Percentiles rank a stretch among this genome's conserved stretches.
These are phyloP conservation scores for Gymnorhina tibicen DNA, from an alignment of 2,113 vertebrate species.

Conservation along the genomic window DNA sequence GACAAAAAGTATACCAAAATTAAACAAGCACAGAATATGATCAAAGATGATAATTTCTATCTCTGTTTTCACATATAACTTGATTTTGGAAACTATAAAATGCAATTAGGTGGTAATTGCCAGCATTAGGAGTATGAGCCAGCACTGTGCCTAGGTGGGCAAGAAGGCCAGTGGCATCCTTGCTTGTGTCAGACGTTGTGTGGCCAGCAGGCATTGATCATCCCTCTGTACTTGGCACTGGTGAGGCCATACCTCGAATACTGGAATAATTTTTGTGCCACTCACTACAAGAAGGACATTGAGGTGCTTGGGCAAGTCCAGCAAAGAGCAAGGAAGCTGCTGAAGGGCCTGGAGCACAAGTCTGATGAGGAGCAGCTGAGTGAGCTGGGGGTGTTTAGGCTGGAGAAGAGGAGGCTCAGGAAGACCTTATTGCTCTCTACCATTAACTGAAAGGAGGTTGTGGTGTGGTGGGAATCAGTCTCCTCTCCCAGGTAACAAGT, in stretches of 20 bases:
- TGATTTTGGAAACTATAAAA: not conserved
- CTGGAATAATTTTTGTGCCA: not conserved
- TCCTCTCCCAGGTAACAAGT: not conserved
- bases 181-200: not conserved
- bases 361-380: not conserved
- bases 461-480: not conserved
- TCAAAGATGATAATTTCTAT: not conserved
- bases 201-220: not conserved
- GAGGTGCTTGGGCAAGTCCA: not conserved
- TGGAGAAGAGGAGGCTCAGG: not conserved
- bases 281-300: not conserved
- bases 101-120: not conserved
- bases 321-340: not conserved
- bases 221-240: not conserved
- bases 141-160: not conserved
- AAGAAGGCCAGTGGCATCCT: not conserved
- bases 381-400: not conserved
- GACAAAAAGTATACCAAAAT: not conserved
- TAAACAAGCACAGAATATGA: not conserved
- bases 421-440: not conserved
- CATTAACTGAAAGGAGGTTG: not conserved
- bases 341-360: not conserved
- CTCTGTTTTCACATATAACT: not conserved
- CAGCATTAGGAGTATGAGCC: not conserved
- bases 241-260: not conserved